phyloP scores from a whole-genome alignment of 2,797 vertebrate genomes.

The Rhinichthys osculus region DNA sequence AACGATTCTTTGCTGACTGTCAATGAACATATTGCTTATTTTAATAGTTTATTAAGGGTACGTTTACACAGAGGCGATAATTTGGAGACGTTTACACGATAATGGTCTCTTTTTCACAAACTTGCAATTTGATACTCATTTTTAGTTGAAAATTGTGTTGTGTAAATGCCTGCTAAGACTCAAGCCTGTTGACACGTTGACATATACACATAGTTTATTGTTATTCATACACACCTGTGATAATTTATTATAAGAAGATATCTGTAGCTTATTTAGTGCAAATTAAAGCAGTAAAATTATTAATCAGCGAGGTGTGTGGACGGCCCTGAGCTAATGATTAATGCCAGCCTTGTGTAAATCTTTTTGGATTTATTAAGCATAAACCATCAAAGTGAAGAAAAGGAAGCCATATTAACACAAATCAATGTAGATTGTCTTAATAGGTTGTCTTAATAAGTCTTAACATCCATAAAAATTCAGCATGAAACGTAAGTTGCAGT shows the following conservation, averaged over 20 bases:
- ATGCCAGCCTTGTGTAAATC: not conserved
- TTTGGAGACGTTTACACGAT: too few relatives aligned
- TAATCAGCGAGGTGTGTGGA: not conserved
- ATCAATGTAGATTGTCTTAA: too few relatives aligned
- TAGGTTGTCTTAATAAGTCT: too few relatives aligned
- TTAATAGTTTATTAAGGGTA: not conserved
- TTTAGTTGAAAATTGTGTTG: too few relatives aligned
- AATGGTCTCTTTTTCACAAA: too few relatives aligned
- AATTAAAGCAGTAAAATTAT: not conserved
- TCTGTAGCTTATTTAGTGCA: constrained; percentile 12
- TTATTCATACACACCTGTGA: not conserved
- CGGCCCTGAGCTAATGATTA: not conserved
- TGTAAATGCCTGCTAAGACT: not conserved
- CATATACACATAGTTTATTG: not conserved
- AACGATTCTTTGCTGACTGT: not conserved
- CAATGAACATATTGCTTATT: not conserved
- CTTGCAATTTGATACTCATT: too few relatives aligned
- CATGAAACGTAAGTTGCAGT: too few relatives aligned
- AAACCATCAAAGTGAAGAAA: not conserved
- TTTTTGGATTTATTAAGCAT: not conserved
- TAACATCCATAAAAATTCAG: too few relatives aligned
- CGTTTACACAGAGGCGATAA: too few relatives aligned
- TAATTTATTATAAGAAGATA: constrained; percentile 26
- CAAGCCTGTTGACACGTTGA: not conserved
- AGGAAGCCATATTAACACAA: not conserved